Base-by-base conservation (phyloP, 2,113 vertebrate species). In the Embiotoca jacksoni region DNA sequence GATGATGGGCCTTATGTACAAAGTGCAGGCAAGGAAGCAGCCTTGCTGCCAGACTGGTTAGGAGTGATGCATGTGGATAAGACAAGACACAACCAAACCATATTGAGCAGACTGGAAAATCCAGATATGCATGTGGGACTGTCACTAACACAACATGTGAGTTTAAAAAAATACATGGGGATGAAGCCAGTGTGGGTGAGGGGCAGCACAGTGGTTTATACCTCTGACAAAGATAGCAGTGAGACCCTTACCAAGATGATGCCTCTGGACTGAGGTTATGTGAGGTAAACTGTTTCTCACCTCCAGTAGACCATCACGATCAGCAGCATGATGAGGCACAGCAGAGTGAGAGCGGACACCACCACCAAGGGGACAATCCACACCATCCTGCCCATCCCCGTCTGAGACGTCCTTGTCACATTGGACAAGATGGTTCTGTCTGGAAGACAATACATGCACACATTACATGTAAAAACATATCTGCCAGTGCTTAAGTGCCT, bases 281-380 rank as follows among this genome's bases (percentile, higher is more conserved):
- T 23, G 23, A 23, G 23, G 23, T 47, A 47, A 44, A 82, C 72
- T 39, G 37, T 47, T 3, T 30, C 96, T 96, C 89, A 99, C 98
- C 97, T 98, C 98, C 98, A 99, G 94, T 99, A 99, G 66, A 99
- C 95, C 79, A 99, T 96, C 88, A 99, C 96, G 73, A 96, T 95
- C 66, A 98, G 94, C 90, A 99, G 96, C 86, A 99, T 96, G 81
- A 99, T 94, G 93, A 99, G 96, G 94, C 97, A 99, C 92, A 98
- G 94, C 41, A 99, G 97, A 50, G 97, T 99, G 92, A 99, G 95
- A 66, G 97, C 96, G 52, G 98, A 99, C 46, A 99, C 97, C 89
- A 99, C 97, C 82, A 98, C 96, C 91, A 99, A 92, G 2, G 98
- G 98, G 88, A 99, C 96, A 60, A 99, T 96, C 98, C 98, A 99